phyloP scores from a whole-genome alignment of 2,113 vertebrate species.

The Crotalus helleri region DNA sequence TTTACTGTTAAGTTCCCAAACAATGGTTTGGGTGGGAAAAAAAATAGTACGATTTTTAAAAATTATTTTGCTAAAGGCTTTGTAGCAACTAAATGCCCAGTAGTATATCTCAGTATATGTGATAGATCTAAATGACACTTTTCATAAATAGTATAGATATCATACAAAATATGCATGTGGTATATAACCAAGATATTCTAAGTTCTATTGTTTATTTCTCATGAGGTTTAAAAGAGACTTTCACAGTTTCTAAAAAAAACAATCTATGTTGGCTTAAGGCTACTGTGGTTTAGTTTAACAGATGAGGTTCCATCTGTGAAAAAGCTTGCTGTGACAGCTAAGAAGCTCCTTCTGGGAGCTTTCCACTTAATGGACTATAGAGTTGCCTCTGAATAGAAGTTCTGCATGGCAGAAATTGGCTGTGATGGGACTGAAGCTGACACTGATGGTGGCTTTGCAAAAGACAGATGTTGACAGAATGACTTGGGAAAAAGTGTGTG shows the following conservation, averaged over 20 bases:
- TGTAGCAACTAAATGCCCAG: background rate
- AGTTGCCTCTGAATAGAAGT: constrained; percentile 49
- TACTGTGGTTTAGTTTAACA: constrained; percentile 46
- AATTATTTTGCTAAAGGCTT: background rate
- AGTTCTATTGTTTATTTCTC: background rate
- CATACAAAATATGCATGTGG: background rate
- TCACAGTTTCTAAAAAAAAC: constrained; percentile 39
- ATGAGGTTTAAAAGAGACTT: background rate
- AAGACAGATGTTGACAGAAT: constrained; percentile 33
- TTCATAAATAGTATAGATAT: constrained; percentile 13
- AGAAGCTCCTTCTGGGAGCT: constrained; percentile 53
- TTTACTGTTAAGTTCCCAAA: background rate
- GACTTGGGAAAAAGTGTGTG: constrained; percentile 27
- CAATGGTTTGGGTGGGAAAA: constrained; percentile 13
- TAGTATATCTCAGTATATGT: background rate
- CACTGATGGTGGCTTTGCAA: constrained; percentile 50
- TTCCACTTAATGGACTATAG: constrained; percentile 47
- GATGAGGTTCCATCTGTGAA: constrained; percentile 55
- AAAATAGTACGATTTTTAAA: background rate
- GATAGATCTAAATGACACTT: background rate
- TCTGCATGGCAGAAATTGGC: constrained; percentile 44
- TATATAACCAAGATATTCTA: background rate
- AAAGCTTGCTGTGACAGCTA: constrained; percentile 51
- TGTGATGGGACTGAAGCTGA: constrained; percentile 49
- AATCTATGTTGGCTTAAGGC: constrained; percentile 29